Evolutionary conservation across 1,140 invertebrate species (phyloP).

Genomic region (Plodia interpunctella): DNA sequence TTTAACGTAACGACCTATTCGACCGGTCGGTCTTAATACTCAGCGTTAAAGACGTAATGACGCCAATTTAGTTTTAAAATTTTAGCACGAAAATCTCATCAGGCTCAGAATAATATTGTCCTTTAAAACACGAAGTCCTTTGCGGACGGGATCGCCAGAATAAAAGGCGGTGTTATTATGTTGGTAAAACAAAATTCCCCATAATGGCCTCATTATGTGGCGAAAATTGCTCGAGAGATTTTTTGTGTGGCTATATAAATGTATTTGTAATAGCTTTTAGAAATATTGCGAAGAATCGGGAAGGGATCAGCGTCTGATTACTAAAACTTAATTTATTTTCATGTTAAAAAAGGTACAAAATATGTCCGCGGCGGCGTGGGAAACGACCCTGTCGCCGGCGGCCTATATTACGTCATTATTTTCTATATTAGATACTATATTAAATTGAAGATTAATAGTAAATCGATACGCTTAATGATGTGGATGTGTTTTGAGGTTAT

Average conservation of each 20-base stretch:
- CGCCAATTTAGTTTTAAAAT: conserved; percentile 67
- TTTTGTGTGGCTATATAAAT: conserved; percentile 75
- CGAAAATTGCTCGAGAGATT: conserved; percentile 74
- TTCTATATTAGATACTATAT: conserved; percentile 72
- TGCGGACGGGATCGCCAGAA: conserved; percentile 59
- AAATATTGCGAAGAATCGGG: conserved; percentile 72
- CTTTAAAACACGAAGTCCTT: conserved; percentile 65
- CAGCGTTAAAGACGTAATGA: conserved; percentile 64
- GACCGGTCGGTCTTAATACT: conserved; percentile 51
- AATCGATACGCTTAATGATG: conserved; percentile 55
- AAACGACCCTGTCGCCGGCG: conserved; percentile 71
- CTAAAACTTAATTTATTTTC: conserved; percentile 76
- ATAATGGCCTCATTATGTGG: conserved; percentile 76
- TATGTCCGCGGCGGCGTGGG: conserved; percentile 68
- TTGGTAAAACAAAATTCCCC: conserved; percentile 76
- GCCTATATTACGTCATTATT: conserved; percentile 75
- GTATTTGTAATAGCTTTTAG: conserved; percentile 77
- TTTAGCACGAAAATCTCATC: conserved; percentile 74
- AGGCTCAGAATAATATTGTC: conserved; percentile 68
- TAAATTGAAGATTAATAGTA: conserved; percentile 71
- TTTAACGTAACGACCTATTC: conserved; percentile 28
- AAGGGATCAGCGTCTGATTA: conserved; percentile 68
- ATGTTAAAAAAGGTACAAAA: conserved; percentile 57
- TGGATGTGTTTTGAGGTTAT: conserved; percentile 32
- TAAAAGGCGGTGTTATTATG: conserved; percentile 74